Evolutionary conservation across 1,140 invertebrate genomes (phyloP).

Genomic region (Cherax destructor): DNA sequence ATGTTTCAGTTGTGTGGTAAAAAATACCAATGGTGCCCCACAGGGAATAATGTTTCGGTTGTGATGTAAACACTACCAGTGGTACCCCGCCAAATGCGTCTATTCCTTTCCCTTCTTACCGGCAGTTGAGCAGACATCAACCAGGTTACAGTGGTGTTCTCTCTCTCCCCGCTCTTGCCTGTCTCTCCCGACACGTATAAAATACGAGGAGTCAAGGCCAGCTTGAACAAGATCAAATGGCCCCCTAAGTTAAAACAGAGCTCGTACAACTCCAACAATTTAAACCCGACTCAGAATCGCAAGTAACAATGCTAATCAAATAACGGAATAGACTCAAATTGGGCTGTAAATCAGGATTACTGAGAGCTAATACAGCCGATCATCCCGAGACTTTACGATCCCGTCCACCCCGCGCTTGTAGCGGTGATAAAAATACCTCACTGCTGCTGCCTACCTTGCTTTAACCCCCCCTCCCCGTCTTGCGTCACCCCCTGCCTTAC

Average conservation of each 20-base stretch:
- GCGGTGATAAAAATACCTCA: not conserved
- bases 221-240: not conserved
- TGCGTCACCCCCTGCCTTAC: not conserved
- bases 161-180: no score
- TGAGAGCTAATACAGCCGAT: not conserved
- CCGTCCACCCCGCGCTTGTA: not conserved
- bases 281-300: not conserved
- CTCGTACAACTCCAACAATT: not conserved
- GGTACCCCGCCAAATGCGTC: no score
- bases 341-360: not conserved
- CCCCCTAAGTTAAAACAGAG: not conserved
- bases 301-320: constrained; percentile 1
- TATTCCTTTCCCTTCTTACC: no score
- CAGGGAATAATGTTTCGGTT: no score
- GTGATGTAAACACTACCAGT: no score
- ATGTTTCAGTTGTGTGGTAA: no score
- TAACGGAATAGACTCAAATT: not conserved
- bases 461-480: not conserved
- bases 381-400: not conserved
- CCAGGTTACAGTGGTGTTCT: no score
- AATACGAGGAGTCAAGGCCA: not conserved
- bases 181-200: no score
- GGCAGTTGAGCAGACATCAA: no score
- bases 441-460: not conserved
- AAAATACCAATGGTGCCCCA: no score